Percentiles rank a stretch among this genome's conserved stretches.
Evolutionary conservation across 2,888 invertebrate species (phyloP).

Genomic region (Mantis religiosa): DNA sequence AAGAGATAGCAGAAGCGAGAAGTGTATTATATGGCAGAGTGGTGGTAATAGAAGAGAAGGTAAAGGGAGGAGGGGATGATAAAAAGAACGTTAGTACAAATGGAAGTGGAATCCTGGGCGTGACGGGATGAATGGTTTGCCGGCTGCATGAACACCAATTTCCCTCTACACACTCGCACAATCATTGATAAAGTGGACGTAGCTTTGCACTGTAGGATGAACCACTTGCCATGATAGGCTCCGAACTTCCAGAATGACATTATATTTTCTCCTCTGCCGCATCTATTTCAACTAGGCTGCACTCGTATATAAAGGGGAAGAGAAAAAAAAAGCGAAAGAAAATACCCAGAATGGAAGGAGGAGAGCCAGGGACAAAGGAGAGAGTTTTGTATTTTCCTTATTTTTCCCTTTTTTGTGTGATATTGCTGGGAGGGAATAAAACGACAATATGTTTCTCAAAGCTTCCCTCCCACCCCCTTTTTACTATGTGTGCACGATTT

Average conservation of each 20-base stretch:
- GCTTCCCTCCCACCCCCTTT: not conserved
- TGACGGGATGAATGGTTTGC: not conserved
- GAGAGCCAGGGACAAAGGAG: not conserved
- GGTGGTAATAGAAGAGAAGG: not conserved
- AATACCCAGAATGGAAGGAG: not conserved
- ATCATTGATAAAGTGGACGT: constrained; percentile 16
- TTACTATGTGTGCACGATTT: too few relatives aligned
- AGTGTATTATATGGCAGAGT: not conserved
- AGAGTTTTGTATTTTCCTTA: not conserved
- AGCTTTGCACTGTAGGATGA: not conserved
- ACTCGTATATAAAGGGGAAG: not conserved
- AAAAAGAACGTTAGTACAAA: not conserved
- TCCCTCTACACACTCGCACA: not conserved
- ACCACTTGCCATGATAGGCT: not conserved
- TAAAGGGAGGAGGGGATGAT: not conserved
- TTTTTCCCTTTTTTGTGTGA: constrained; percentile 12
- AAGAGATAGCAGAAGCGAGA: not conserved
- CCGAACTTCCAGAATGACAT: not conserved
- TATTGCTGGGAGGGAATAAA: constrained; percentile 20
- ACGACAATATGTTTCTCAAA: constrained; percentile 7
- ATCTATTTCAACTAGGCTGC: constrained; percentile 10
- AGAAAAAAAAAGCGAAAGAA: not conserved
- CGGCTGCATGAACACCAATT: constrained; percentile 11
- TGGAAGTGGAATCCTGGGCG: constrained; percentile 10
- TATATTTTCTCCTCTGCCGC: constrained; percentile 11